Evolutionary conservation across 2,888 invertebrate species (phyloP).

Genomic region (Polia nebulosa): DNA sequence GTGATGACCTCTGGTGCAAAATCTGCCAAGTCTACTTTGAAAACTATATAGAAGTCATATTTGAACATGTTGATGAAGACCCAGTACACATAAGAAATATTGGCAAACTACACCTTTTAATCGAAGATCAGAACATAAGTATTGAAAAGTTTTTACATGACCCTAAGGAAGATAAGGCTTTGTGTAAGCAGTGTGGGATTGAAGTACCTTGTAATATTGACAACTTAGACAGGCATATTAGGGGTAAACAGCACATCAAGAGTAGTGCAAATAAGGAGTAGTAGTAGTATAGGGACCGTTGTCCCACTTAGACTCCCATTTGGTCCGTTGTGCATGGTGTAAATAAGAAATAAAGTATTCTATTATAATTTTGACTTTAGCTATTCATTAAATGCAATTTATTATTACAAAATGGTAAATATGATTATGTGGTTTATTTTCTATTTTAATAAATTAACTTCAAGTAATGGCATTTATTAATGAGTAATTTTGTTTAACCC

Average conservation of each 20-base stretch:
- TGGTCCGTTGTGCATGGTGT: too few species aligned
- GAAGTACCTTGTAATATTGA: slow-evolving; percentile 75
- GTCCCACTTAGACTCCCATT: too few species aligned
- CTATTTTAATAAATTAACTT: too few species aligned
- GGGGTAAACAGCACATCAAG: slow-evolving; percentile 67
- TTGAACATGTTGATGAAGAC: slow-evolving; percentile 76
- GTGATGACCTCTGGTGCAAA: slow-evolving; percentile 79
- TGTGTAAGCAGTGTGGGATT: slow-evolving; percentile 72
- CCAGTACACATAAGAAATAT: slow-evolving; percentile 68
- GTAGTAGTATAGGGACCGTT: too few species aligned
- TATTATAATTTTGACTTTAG: neutral
- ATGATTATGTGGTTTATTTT: neutral
- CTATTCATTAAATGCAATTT: neutral
- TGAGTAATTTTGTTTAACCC: too few species aligned
- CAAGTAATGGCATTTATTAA: neutral
- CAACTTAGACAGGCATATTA: slow-evolving; percentile 75
- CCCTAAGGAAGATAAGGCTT: slow-evolving; percentile 74
- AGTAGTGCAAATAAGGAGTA: slow-evolving; percentile 9
- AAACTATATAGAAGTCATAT: slow-evolving; percentile 75
- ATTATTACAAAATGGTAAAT: neutral
- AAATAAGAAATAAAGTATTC: too few species aligned
- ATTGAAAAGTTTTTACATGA: slow-evolving; percentile 76
- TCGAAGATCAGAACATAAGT: slow-evolving; percentile 73
- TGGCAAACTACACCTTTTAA: slow-evolving; percentile 69
- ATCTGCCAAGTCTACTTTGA: slow-evolving; percentile 76